phyloP scores from a whole-genome alignment of 64 coral and sea anemone species.

The Montipora cactus region DNA sequence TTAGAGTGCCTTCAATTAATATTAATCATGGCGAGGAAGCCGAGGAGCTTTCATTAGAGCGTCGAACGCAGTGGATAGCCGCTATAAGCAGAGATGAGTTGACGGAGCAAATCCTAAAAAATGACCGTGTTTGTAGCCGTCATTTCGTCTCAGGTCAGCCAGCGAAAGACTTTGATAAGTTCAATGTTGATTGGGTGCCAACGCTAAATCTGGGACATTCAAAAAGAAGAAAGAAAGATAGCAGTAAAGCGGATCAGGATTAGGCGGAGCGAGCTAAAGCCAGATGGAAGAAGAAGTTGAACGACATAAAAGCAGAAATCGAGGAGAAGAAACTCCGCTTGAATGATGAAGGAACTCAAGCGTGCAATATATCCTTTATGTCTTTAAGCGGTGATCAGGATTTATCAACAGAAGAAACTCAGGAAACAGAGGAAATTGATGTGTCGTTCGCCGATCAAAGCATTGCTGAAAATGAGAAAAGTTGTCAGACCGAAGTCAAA shows the following conservation, averaged over 20 bases:
- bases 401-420: slow-evolving; percentile 35
- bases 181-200: no score
- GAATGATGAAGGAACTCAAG: slow-evolving; percentile 56
- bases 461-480: background rate
- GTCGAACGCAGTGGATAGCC: no score
- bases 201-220: no score
- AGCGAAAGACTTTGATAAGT: no score
- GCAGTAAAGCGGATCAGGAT: no score
- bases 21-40: no score
- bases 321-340: slow-evolving; percentile 12
- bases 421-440: slow-evolving; percentile 6
- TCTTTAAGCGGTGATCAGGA: slow-evolving; percentile 11
- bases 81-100: no score
- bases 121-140: slow-evolving; percentile 26
- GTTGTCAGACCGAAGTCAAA: no score
- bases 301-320: background rate
- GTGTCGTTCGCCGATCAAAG: slow-evolving; percentile 8
- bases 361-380: slow-evolving; percentile 40
- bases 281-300: background rate
- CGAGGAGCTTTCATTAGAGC: no score
- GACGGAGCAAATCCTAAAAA: slow-evolving; percentile 30
- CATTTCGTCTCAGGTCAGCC: slow-evolving; percentile 26
- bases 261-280: no score
- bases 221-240: background rate
- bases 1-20: no score